phyloP scores from a whole-genome alignment of 2,888 invertebrate genomes.

The Archips crataeganus region DNA sequence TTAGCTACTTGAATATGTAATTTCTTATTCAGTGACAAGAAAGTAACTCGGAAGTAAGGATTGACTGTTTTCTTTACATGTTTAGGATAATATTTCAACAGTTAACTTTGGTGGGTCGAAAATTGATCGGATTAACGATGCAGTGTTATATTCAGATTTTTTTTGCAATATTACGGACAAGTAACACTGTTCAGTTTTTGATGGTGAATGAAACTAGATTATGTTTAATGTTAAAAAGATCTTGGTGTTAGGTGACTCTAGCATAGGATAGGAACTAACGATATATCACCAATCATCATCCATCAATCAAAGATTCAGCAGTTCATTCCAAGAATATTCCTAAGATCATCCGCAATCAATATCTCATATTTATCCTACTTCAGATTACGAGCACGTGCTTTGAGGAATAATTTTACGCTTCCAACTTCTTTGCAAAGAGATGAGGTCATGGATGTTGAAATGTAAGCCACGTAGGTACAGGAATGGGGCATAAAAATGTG shows the following conservation, averaged over 20 bases:
- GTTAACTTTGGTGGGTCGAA: too few relatives aligned
- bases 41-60: neutral
- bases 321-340: neutral
- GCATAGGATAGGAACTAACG: constrained; percentile 6
- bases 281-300: neutral
- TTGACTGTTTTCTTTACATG: too few relatives aligned
- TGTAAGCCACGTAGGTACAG: neutral
- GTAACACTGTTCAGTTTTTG: constrained; percentile 2
- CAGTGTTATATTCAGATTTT: too few relatives aligned
- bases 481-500: neutral
- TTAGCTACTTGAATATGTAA: neutral
- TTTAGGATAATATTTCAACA: too few relatives aligned
- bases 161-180: too few relatives aligned
- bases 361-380: neutral
- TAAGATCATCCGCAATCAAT: neutral
- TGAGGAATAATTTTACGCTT: constrained; percentile 1
- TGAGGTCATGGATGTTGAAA: neutral
- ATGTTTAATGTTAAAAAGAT: constrained; percentile 16
- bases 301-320: constrained; percentile 14
- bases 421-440: constrained; percentile 1
- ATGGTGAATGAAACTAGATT: constrained; percentile 10
- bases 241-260: constrained; percentile 36
- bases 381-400: neutral
- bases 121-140: too few relatives aligned
- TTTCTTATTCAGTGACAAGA: too few relatives aligned